Conservation (phyloP, 2,888 invertebrate genomes). For the Smittia sp. region DNA sequence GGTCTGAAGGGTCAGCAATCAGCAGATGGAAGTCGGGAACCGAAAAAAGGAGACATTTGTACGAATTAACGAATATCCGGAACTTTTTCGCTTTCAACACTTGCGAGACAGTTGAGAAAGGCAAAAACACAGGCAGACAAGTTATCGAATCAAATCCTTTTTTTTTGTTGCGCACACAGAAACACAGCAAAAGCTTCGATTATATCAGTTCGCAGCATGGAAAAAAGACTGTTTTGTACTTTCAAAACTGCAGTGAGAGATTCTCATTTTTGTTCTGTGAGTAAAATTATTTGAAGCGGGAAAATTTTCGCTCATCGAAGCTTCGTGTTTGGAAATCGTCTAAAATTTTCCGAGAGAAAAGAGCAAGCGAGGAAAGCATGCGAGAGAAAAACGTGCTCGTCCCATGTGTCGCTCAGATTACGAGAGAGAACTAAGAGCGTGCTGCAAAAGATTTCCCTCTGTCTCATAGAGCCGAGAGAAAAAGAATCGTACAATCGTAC, state of each 20-base stretch:
- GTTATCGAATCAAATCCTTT: background rate
- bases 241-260: too few relatives aligned
- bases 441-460: background rate
- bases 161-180: background rate
- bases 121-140: background rate
- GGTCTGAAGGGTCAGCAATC: background rate
- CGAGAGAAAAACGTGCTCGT: background rate
- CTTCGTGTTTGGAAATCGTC: background rate
- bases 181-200: background rate
- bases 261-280: background rate
- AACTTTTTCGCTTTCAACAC: background rate
- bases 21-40: background rate
- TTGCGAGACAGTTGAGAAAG: background rate
- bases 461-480: background rate
- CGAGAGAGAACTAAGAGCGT: background rate
- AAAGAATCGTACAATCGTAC: slow-evolving; percentile 22
- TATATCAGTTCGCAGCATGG: background rate
- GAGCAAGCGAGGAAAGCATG: background rate
- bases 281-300: background rate
- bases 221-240: background rate
- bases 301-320: background rate
- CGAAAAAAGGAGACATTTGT: background rate
- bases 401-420: background rate
- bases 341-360: background rate
- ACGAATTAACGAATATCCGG: background rate